These are phyloP conservation scores for Omphaloscelis lunosa DNA, from an alignment of 2,888 invertebrate species.

Conservation along the genomic window DNA sequence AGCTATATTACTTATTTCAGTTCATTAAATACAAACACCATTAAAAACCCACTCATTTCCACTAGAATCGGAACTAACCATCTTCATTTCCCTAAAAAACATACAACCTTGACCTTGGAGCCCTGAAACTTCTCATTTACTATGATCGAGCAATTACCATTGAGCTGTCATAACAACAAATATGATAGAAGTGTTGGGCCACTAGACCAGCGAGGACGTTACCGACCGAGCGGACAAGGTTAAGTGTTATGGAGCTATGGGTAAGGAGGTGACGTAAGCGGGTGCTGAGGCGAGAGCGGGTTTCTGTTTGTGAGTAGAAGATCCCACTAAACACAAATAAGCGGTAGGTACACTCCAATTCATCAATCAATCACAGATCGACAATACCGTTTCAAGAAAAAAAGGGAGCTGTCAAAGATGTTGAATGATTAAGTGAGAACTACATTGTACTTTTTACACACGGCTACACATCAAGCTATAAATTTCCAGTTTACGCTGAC, in stretches of 20 bases:
- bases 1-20: neutral
- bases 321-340: neutral
- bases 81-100: constrained; percentile 24
- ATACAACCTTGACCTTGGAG: constrained; percentile 39
- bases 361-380: too few relatives aligned
- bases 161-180: constrained; percentile 59
- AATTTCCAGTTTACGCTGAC: too few relatives aligned
- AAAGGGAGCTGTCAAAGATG: neutral
- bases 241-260: neutral
- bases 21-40: neutral
- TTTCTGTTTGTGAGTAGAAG: neutral
- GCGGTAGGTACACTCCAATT: too few relatives aligned
- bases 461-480: too few relatives aligned
- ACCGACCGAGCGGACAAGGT: constrained; percentile 28
- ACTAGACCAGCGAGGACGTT: constrained; percentile 26
- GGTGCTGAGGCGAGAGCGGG: neutral
- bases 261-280: neutral
- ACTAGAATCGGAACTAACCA: constrained; percentile 28
- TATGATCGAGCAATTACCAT: constrained; percentile 51
- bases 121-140: constrained; percentile 19
- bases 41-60: neutral
- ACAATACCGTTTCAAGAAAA: too few relatives aligned
- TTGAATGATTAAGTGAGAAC: neutral
- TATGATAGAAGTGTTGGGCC: constrained; percentile 36
- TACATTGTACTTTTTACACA: neutral